phyloP scores from a whole-genome alignment of 2,113 vertebrate genomes.

The Dicrurus megarhynchus region DNA sequence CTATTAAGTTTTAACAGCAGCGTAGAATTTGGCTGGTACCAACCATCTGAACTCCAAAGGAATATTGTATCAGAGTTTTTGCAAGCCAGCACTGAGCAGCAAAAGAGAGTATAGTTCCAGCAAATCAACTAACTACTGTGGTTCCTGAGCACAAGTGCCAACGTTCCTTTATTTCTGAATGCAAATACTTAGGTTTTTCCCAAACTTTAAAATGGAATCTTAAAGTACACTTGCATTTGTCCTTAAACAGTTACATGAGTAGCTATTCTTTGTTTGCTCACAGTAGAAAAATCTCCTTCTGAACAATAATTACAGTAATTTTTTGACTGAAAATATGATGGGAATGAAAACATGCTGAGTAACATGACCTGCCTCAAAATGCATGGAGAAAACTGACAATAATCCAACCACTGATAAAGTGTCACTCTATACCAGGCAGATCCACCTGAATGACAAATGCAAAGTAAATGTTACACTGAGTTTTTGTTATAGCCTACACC shows the following conservation, averaged over 20 bases:
- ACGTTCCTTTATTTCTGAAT: not conserved
- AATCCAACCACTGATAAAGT: not conserved
- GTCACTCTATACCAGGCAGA: not conserved
- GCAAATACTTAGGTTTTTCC: not conserved
- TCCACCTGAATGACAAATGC: not conserved
- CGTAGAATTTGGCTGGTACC: not conserved
- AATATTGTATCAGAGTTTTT: not conserved
- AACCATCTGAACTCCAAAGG: not conserved
- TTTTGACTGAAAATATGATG: not conserved
- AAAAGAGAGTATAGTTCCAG: not conserved
- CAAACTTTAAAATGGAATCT: not conserved
- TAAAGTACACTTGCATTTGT: not conserved
- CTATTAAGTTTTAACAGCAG: not conserved
- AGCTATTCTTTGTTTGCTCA: not conserved
- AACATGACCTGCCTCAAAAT: not conserved
- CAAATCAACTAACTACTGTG: not conserved
- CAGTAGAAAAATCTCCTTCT: not conserved
- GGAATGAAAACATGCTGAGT: not conserved
- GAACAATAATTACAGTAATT: not conserved
- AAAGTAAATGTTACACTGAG: not conserved
- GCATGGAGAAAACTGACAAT: not conserved
- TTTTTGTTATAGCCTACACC: not conserved
- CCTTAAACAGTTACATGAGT: not conserved
- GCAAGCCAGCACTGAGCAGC: not conserved
- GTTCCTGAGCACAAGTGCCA: not conserved